Evolutionary conservation across 2,888 invertebrate species (phyloP), one percentile per base, ranked within the genome.

Genomic region (Lithophane socia): DNA sequence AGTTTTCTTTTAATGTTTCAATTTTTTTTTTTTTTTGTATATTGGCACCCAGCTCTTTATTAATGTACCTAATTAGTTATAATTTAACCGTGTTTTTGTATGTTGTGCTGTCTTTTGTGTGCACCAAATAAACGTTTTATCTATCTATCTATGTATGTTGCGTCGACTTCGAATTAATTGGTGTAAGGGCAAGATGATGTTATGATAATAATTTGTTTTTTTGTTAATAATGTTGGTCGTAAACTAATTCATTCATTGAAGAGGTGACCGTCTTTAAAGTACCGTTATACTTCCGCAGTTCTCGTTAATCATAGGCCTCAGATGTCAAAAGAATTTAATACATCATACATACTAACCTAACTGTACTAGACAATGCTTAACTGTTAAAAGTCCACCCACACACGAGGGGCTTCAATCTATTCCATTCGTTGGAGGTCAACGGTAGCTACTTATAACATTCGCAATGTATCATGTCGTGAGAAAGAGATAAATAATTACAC

Each of bases 321-420:
- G 47, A 18, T 64, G 18, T 61, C 49, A 66, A 16, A 65, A 44
- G 29, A 65, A 24, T 13, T 13, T 21, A 67, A 58, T 49, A 82
- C 29, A 65, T 3, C 3, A 75, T 37, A 56, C 21, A 42, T 77
- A 54, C 16, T 52, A 10, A 52, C 3, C 18, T 60, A 75, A 79
- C 77, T 82, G 82, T 82, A 76, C 77, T 56, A 29, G 37, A 42
- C 29, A 52, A 67, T 29, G n/a, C 2, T 29, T 49, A 24, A 84
- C 65, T 1, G 56, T 77, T 68, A 58, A 13, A 68, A 47, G 56
- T 66, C 60, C 54, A 42, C 79, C 79, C 54, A 70, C 84, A 79
- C 69, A 44, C 37, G 49, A 8, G 18, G 1, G n/a, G 10, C 29
- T 60, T 49, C 60, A 83, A 61, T 58, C 44, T 76, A 10, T 64